Percentiles rank a stretch among this genome's conserved stretches.
phyloP scores from a whole-genome alignment of 2,888 invertebrate genomes.

The Nephrotoma appendiculata region DNA sequence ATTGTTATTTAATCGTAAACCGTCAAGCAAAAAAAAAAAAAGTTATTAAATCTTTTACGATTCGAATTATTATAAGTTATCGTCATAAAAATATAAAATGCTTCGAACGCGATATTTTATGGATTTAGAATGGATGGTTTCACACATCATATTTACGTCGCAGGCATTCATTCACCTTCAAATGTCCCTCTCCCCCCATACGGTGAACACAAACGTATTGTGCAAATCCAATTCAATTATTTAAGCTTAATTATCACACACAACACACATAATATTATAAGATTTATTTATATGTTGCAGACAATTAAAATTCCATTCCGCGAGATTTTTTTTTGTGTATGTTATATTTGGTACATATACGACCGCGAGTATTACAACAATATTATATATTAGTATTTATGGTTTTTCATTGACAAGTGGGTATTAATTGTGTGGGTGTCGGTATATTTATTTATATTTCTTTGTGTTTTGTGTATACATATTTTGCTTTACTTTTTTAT shows the following conservation, averaged over 20 bases:
- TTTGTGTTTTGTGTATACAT: not conserved
- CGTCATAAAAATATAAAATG: not conserved
- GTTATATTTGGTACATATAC: not conserved
- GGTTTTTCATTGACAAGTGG: conserved; percentile 1
- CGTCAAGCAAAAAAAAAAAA: not conserved
- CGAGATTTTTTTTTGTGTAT: not conserved
- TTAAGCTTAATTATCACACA: not conserved
- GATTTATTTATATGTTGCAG: not conserved
- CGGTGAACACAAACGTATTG: not conserved
- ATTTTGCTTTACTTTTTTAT: not conserved
- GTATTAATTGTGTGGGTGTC: not conserved
- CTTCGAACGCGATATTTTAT: not conserved
- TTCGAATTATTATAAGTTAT: not conserved
- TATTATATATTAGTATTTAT: not conserved
- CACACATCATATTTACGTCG: not conserved
- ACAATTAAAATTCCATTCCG: not conserved
- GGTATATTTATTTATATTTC: not conserved
- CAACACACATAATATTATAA: not conserved
- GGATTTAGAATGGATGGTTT: not conserved
- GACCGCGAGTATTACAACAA: not conserved
- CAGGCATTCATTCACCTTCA: not conserved
- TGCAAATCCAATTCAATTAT: not conserved
- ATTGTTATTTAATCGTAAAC: not conserved
- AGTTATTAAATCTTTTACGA: not conserved
- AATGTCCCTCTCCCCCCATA: not conserved